phyloP scores from a whole-genome alignment of 2,888 invertebrate genomes.

The Agrotis exclamationis region DNA sequence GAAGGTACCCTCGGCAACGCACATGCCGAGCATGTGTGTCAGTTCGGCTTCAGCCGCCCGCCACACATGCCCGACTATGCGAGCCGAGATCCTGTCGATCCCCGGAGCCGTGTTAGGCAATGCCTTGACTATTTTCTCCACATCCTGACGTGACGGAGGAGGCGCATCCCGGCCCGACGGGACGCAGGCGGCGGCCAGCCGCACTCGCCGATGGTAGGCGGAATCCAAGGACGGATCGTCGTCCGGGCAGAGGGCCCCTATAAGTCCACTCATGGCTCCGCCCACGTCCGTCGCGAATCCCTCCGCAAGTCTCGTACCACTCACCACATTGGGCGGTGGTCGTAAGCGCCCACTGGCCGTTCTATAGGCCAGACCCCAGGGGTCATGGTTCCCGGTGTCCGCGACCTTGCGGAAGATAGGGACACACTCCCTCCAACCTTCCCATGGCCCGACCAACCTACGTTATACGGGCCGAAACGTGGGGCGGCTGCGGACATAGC shows the following conservation, averaged over 20 bases:
- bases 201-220: slow-evolving; percentile 55
- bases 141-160: slow-evolving; percentile 13
- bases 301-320: slow-evolving; percentile 37
- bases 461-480: slow-evolving; percentile 18
- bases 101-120: slow-evolving; percentile 1
- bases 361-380: slow-evolving; percentile 61
- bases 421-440: slow-evolving; percentile 16
- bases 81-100: neutral
- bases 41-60: neutral
- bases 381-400: slow-evolving; percentile 17
- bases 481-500: slow-evolving; percentile 12
- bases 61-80: neutral
- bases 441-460: slow-evolving; percentile 9
- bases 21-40: neutral
- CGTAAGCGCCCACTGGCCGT: slow-evolving; percentile 52
- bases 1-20: slow-evolving; percentile 52
- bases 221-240: slow-evolving; percentile 54
- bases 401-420: slow-evolving; percentile 9
- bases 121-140: neutral
- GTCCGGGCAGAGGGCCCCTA: slow-evolving; percentile 63
- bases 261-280: slow-evolving; percentile 42
- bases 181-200: slow-evolving; percentile 46
- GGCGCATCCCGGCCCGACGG: slow-evolving; percentile 53
- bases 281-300: slow-evolving; percentile 29
- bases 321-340: slow-evolving; percentile 47